phyloP scores from a whole-genome alignment of 2,113 vertebrate species.

The Sorex araneus region DNA sequence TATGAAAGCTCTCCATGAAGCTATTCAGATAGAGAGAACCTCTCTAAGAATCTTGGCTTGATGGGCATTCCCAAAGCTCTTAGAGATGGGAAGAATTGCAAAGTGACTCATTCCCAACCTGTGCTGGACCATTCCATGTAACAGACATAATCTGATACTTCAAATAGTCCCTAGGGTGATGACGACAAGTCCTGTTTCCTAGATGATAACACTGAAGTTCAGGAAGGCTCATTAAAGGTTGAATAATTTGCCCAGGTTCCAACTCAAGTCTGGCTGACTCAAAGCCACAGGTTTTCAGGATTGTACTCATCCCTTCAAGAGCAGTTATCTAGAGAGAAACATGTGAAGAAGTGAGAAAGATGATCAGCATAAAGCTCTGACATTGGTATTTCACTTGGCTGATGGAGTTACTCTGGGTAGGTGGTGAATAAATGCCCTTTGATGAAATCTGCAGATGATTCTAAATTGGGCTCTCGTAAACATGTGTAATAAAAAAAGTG shows the following conservation, averaged over 20 bases:
- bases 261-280: neutral
- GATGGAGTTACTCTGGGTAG: constrained; percentile 44
- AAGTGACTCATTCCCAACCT: neutral
- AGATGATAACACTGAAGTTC: constrained; percentile 37
- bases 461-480: constrained; percentile 75
- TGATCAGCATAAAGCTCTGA: neutral
- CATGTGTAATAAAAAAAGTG: constrained; percentile 57
- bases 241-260: constrained; percentile 20
- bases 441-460: constrained; percentile 79
- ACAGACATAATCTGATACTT: neutral
- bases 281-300: constrained; percentile 16
- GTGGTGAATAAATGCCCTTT: constrained; percentile 65
- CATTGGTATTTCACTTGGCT: constrained; percentile 70
- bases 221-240: constrained; percentile 35
- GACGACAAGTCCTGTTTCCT: neutral
- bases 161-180: neutral
- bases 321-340: constrained; percentile 49
- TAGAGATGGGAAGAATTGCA: neutral
- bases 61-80: neutral
- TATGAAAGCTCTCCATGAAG: neutral
- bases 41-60: neutral
- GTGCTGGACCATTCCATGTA: neutral
- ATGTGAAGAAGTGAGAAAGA: neutral
- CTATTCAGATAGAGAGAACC: neutral
- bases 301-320: neutral